Base-by-base conservation (phyloP, 2,113 vertebrate genomes). In the Ptilorrhoa leucosticta region DNA sequence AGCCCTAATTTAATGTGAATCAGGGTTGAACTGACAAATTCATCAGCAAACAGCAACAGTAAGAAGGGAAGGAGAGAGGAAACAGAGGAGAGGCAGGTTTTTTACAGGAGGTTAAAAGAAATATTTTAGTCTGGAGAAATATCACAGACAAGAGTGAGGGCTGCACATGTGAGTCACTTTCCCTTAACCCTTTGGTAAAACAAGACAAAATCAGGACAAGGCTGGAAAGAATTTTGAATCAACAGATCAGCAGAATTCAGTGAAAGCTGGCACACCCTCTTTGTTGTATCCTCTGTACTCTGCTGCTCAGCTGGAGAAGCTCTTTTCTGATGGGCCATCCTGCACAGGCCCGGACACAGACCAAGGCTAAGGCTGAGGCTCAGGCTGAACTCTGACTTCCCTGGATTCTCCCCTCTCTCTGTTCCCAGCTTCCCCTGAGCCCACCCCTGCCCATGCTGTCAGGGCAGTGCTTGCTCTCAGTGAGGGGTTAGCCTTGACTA, bases 371-470 rank as follows among this genome's bases (percentile, higher is more conserved):
- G 37, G 18, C 44, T 64, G 10, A 50, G 26, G 14, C 37, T 71
- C 9, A 54, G 27, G 24, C 16, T 3, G 3, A 65, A 26, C 40
- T 40, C 24, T 20, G 9, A 8, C 33, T 47, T 48, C 39, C 35
- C 15, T 45, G 10, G 10, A 5, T 64, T 68, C 28, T 56, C 47
- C 20, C 27, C 17, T n/a, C 42, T 31, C 35, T 37, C 39, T 35
- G 23, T 39, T 48, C 42, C 30, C 30, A 48, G 15, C 18, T 23
- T 18, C 18, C 10, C 31, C 42, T 1, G 1, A 31, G 20, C 45
- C 31, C 40, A 27, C 1, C 3, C 30, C 12, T 0, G 0, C 4
- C 21, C 48, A 11, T 9, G 20, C 42, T 45, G 13, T 15, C 7
- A 3, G 28, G 28, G 12, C 47, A 61, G 17, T 7, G 11, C 10